Evolutionary conservation across 2,888 invertebrate species (phyloP), one percentile per base, ranked within the genome.

Genomic region (Carcina quercana): DNA sequence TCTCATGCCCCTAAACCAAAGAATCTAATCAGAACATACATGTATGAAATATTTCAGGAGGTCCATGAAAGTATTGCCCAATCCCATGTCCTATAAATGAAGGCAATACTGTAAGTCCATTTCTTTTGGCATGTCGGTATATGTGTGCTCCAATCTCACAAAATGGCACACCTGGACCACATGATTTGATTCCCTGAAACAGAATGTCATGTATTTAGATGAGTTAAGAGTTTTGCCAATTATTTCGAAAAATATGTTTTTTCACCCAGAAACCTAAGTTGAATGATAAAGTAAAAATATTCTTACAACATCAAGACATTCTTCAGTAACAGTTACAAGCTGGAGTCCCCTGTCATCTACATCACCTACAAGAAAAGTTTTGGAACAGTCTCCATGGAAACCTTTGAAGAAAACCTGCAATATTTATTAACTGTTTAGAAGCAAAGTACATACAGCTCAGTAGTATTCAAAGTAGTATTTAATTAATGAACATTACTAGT

Each of bases 21-120:
- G n/a, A n/a, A n/a, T 22, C 2, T 11, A n/a, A 17, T 5, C 2
- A 6, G 6, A 37, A 66, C 86, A 80, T 85, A 95, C 95, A 84
- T 50, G 88, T 89, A 65, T 98, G 97, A 50, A 88, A 88, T 51
- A 98, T 92, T 59, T 96, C 93, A 2, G 98, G 98, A 1, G 93
- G 91, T 0, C 94, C 96, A 79, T 98, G 97, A 64, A 98, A 97
- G 65, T 94, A 95, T 40, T 85, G 76, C 0, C 97, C 97, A 46
- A 98, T 96, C 0, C 98, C 98, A 74, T 98, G 97, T 0, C 98
- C 97, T 38, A 91, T 86, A 61, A 97, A 94, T 3, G 89, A 88
- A 3, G 94, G 93, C 29, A 97, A 78, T 1, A 96, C 88, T 20
- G 85, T 86, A 25, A 89, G 87, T 0, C 89, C 87, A 32, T 87